Percentiles rank a stretch among this genome's conserved stretches.
These are phyloP conservation scores for Caenorhabditis macrosperma DNA, from an alignment of 2,888 invertebrate species.

Conservation along the genomic window DNA sequence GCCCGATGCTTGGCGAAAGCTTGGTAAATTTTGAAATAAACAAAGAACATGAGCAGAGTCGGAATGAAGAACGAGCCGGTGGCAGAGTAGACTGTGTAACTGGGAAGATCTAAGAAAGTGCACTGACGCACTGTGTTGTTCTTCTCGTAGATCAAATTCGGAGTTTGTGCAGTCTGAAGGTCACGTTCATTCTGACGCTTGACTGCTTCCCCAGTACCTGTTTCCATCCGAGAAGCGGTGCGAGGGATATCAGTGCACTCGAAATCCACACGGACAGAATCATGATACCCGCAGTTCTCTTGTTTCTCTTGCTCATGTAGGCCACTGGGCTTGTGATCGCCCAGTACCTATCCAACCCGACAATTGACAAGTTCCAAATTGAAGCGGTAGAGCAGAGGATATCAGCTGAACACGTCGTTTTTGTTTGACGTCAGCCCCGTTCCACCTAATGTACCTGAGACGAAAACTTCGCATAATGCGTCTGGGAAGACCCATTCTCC, in stretches of 20 bases:
- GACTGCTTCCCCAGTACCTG: slow-evolving; percentile 62
- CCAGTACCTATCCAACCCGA: slow-evolving; percentile 82
- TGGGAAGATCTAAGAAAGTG: slow-evolving; percentile 79
- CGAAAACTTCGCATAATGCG: slow-evolving; percentile 81
- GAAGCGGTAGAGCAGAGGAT: slow-evolving; percentile 82
- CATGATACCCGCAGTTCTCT: slow-evolving; percentile 80
- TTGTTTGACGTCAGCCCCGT: not conserved
- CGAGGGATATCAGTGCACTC: slow-evolving; percentile 81
- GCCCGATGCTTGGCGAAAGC: slow-evolving; percentile 81
- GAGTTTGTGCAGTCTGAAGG: slow-evolving; percentile 61
- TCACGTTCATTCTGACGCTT: not conserved
- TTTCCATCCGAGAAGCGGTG: slow-evolving; percentile 82
- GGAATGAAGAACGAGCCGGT: slow-evolving; percentile 97
- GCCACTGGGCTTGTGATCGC: slow-evolving; percentile 81
- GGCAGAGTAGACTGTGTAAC: slow-evolving; percentile 81
- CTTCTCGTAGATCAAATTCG: slow-evolving; percentile 64
- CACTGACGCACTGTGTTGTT: slow-evolving; percentile 70
- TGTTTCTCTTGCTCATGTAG: slow-evolving; percentile 81
- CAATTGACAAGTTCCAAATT: slow-evolving; percentile 82
- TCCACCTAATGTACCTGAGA: slow-evolving; percentile 78
- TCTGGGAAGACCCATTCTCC: slow-evolving; percentile 82
- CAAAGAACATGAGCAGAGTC: slow-evolving; percentile 99
- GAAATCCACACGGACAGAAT: slow-evolving; percentile 82
- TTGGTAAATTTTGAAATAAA: slow-evolving; percentile 95
- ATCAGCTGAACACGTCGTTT: slow-evolving; percentile 78